Evolutionary conservation across 2,888 invertebrate genomes (phyloP).

Genomic region (Andricus curvator): DNA sequence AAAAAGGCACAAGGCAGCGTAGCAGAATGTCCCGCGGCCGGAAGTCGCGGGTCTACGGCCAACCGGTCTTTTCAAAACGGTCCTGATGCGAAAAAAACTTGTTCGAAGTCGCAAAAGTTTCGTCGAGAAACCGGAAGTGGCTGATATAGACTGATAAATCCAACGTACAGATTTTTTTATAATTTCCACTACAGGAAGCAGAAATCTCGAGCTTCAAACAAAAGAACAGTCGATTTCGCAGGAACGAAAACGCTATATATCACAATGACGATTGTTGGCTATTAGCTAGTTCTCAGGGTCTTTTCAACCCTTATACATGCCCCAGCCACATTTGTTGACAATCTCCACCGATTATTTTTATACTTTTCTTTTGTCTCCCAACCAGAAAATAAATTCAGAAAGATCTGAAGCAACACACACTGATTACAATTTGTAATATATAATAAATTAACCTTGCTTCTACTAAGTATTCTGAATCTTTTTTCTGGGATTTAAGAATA

Average conservation of each 20-base stretch:
- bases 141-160: conserved; percentile 61
- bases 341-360: neutral
- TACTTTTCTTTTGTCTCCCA: neutral
- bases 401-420: neutral
- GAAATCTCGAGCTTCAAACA: neutral
- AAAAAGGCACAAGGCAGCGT: conserved; percentile 86
- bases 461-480: neutral
- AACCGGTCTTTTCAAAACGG: conserved; percentile 71
- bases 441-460: neutral
- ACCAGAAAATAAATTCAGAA: neutral
- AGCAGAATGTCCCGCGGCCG: conserved; percentile 77
- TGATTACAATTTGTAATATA: neutral
- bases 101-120: conserved; percentile 69
- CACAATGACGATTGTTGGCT: neutral
- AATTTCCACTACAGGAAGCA: neutral
- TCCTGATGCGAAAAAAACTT: conserved; percentile 72
- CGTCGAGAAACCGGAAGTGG: conserved; percentile 63
- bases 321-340: neutral
- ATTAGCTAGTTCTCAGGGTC: conserved; percentile 1
- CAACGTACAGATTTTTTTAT: conserved; percentile 42
- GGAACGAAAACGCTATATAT: neutral
- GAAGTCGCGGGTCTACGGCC: conserved; percentile 73
- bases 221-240: neutral
- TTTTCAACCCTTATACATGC: neutral
- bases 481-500: neutral